A percentile compares a stretch with the other conserved stretches of the same genome.
phyloP scores from a whole-genome alignment of 2,797 vertebrate genomes.

The Phoxinus dragarum region DNA sequence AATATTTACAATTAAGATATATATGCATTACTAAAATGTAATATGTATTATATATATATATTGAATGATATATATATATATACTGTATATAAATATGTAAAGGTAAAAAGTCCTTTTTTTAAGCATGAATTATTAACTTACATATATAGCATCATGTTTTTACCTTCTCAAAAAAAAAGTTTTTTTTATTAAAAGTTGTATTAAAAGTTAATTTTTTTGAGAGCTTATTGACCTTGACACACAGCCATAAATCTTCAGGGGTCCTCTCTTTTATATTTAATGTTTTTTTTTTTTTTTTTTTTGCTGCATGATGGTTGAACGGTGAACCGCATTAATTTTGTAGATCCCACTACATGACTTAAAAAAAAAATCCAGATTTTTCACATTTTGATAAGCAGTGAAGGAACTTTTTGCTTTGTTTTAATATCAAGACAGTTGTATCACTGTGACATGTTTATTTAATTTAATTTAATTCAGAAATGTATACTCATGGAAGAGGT shows the following conservation, averaged over 20 bases:
- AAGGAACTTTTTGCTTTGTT: slow-evolving; percentile 67
- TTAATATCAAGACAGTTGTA: slow-evolving; percentile 56
- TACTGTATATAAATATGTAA: too few relatives aligned
- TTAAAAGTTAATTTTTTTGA: not conserved
- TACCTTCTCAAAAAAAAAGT: not conserved
- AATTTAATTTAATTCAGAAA: not conserved
- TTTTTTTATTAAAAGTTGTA: not conserved
- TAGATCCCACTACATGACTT: not conserved
- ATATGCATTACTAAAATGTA: too few relatives aligned
- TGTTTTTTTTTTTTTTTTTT: not conserved
- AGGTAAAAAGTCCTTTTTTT: too few relatives aligned
- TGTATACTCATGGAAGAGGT: not conserved
- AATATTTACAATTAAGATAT: too few relatives aligned
- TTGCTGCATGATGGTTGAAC: not conserved
- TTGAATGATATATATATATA: too few relatives aligned
- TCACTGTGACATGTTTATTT: not conserved
- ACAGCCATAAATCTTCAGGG: not conserved
- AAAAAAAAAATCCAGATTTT: too few relatives aligned
- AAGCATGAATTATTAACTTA: too few relatives aligned
- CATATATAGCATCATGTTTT: not conserved
- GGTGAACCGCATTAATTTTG: not conserved
- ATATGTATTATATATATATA: too few relatives aligned
- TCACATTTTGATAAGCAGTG: not conserved
- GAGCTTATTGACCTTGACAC: not conserved
- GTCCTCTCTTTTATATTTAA: not conserved